These are phyloP conservation scores for Zelleria hepariella DNA, from an alignment of 2,888 invertebrate genomes.

Conservation along the genomic window DNA sequence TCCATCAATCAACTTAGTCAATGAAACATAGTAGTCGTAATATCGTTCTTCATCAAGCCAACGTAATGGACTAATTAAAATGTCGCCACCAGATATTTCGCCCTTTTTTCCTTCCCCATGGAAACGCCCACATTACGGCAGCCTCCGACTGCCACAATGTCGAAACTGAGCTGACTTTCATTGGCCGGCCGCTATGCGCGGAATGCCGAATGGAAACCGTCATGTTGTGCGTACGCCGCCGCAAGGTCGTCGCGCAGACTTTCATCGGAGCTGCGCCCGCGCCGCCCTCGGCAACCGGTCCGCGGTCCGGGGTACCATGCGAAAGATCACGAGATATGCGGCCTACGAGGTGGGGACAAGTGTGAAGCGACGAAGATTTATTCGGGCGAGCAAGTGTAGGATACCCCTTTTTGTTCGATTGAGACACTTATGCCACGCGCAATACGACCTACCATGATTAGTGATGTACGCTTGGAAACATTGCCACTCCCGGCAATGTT, in stretches of 20 bases:
- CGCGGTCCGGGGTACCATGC: not conserved
- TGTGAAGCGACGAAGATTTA: not conserved
- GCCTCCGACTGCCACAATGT: not conserved
- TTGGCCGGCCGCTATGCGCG: not conserved
- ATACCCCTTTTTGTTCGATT: too few species aligned
- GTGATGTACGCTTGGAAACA: too few species aligned
- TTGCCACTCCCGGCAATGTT: too few species aligned
- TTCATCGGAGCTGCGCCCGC: conserved; percentile 26
- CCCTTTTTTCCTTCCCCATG: not conserved
- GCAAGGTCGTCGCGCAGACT: conserved; percentile 33
- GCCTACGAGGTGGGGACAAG: not conserved
- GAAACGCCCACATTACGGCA: not conserved
- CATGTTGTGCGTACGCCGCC: conserved; percentile 11
- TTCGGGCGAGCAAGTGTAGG: not conserved
- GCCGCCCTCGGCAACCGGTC: conserved; percentile 1
- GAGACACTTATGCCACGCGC: too few species aligned
- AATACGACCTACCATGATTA: too few species aligned
- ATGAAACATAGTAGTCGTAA: too few species aligned
- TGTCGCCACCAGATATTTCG: not conserved
- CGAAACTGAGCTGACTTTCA: not conserved
- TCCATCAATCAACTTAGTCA: too few species aligned
- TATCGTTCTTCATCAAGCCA: too few species aligned
- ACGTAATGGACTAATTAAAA: not conserved
- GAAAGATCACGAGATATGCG: not conserved
- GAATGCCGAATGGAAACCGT: not conserved